Evolutionary conservation across 1,140 invertebrate species (phyloP), one percentile per base, ranked within the genome.

Genomic region (Megathymus violae): DNA sequence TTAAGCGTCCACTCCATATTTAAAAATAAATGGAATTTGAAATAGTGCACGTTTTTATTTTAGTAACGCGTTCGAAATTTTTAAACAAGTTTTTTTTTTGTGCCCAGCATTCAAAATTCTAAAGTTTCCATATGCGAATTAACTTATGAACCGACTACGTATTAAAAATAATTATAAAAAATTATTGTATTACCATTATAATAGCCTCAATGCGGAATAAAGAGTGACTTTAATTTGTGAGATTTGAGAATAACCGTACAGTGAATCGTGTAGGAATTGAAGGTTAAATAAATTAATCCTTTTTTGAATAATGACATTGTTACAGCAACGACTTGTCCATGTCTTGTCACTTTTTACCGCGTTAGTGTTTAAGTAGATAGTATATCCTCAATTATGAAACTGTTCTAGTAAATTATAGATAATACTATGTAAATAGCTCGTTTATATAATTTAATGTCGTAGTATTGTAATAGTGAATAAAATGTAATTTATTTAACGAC

Each of bases 321-420:
- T 9, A 31, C 27, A 7, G 9, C 9, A n/a, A n/a, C n/a, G n/a
- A n/a, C 27, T 31, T 31, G 27, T 31, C 9, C 27, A 31, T 31
- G 7, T 31, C 1, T 31, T 9, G 27, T 31, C 27, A 1, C 27
- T 31, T 1, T 31, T 4, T 7, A 31, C 27, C 27, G 4, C 27
- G 27, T 31, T 6, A 51, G 34, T 51, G 31, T 22, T 36, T 51
- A 51, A 38, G 48, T 51, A 51, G 48, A 51, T 51, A 51, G 48
- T 34, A 51, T 38, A 19, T 51, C 34, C 15, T 38, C 11, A 51
- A 22, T 38, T 19, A 51, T 36, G 36, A 15, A 51, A 51, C 34
- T 50, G 16, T 19, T 5, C 16, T 51, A 51, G 48, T 16, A 36
- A 51, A 46, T 22, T 38, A 15, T 51, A 51, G 48, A 19, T 51